These are phyloP conservation scores for Rhea americana DNA, from an alignment of 2,113 vertebrate species.

Conservation along the genomic window DNA sequence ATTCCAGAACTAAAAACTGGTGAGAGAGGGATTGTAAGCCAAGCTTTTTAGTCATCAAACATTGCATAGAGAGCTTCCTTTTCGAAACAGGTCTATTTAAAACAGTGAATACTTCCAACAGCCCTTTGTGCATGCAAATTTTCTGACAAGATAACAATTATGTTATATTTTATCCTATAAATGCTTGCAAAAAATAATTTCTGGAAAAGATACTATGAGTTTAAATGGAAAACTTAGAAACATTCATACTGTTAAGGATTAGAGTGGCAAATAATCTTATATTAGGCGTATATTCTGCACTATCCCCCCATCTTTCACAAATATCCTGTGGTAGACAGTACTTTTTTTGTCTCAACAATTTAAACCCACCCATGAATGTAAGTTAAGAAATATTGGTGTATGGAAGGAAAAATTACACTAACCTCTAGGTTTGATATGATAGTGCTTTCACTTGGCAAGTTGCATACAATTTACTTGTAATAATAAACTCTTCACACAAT, in stretches of 20 bases:
- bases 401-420: not conserved
- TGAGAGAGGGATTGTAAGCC: not conserved
- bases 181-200: not conserved
- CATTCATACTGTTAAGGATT: not conserved
- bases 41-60: not conserved
- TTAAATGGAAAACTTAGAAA: not conserved
- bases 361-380: not conserved
- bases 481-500: not conserved
- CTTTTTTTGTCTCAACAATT: not conserved
- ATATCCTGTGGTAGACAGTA: not conserved
- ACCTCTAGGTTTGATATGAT: not conserved
- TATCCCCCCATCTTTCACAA: not conserved
- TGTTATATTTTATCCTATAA: not conserved
- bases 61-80: not conserved
- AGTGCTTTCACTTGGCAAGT: not conserved
- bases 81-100: not conserved
- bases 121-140: slow-evolving; percentile 17
- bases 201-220: not conserved
- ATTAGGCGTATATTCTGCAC: not conserved
- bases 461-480: not conserved
- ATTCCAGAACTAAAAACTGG: not conserved
- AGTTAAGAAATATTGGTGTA: not conserved
- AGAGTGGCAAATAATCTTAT: not conserved
- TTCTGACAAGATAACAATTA: slow-evolving; percentile 13
- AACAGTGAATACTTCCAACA: not conserved